Conservation (phyloP, 1,140 invertebrate genomes). For the Plodia interpunctella region DNA sequence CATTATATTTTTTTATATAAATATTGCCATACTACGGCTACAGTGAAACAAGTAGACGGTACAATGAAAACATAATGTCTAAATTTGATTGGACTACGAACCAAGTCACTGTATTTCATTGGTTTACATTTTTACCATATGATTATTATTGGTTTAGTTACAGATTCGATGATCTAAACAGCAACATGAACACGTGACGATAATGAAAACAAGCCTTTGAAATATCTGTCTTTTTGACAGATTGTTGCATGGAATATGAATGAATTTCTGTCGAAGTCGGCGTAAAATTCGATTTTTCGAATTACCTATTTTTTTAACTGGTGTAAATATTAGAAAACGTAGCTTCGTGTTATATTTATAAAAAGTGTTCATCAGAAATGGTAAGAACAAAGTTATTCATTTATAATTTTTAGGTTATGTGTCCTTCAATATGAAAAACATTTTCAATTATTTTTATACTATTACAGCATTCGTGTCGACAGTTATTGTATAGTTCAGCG, state of each 20-base stretch:
- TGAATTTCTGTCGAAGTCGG: constrained; percentile 36
- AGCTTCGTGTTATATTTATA: constrained; percentile 17
- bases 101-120: no score
- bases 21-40: no score
- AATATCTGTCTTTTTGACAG: constrained; percentile 33
- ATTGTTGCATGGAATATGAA: constrained; percentile 38
- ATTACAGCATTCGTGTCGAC: constrained; percentile 68
- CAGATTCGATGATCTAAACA: no score
- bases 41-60: no score
- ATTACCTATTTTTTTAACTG: constrained; percentile 5
- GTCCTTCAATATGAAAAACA: constrained; percentile 28
- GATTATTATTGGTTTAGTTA: no score
- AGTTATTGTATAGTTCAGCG: constrained; percentile 57
- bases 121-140: no score
- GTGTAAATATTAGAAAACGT: constrained; percentile 8
- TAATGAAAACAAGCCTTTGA: constrained; percentile 10
- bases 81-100: no score
- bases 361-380: constrained; percentile 30
- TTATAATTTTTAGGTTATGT: constrained; percentile 45
- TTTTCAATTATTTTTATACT: constrained; percentile 23
- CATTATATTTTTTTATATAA: no score
- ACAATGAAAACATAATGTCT: no score
- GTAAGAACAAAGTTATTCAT: constrained; percentile 20
- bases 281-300: constrained; percentile 25
- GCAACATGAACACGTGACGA: not conserved